Conservation (phyloP, 2,797 vertebrate genomes). For the Anguilla pacifica region DNA sequence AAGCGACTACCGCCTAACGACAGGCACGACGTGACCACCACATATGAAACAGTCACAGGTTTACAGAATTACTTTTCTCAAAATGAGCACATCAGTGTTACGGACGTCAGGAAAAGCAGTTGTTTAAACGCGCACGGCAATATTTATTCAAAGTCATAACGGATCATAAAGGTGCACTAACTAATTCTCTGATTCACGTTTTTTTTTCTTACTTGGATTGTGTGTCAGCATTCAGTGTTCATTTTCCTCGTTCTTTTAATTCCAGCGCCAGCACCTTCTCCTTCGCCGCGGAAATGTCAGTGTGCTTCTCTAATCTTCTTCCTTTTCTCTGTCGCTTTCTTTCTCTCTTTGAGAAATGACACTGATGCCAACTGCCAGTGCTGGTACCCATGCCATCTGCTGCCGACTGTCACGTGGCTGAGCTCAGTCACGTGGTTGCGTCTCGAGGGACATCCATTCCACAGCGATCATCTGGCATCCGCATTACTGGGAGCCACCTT, state of each 20-base stretch:
- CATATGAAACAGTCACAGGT: background rate
- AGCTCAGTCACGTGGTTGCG: conserved; percentile 80
- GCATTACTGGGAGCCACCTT: conserved; percentile 83
- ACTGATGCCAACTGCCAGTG: conserved; percentile 93
- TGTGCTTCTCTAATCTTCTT: conserved; percentile 79
- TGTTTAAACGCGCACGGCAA: background rate
- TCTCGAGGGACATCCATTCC: conserved; percentile 86
- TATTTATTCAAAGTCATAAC: background rate
- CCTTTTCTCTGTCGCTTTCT: conserved; percentile 72
- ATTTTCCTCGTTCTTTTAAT: conserved; percentile 64
- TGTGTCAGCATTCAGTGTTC: conserved; percentile 78
- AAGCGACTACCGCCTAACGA: background rate
- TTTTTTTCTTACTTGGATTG: conserved; percentile 55
- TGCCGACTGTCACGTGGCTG: conserved; percentile 87
- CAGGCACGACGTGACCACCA: background rate
- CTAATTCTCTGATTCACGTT: background rate
- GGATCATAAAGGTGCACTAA: background rate
- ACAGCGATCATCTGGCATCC: conserved; percentile 88
- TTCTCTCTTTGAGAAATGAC: conserved; percentile 92
- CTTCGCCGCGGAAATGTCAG: conserved; percentile 25
- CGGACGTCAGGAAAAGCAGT: background rate
- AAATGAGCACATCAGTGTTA: background rate
- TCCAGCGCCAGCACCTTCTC: conserved; percentile 22
- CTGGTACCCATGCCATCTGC: conserved; percentile 96
- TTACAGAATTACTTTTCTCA: background rate